These are phyloP conservation scores for Cryptocheilus praepositus DNA, from an alignment of 2,888 invertebrate species.

Conservation along the genomic window DNA sequence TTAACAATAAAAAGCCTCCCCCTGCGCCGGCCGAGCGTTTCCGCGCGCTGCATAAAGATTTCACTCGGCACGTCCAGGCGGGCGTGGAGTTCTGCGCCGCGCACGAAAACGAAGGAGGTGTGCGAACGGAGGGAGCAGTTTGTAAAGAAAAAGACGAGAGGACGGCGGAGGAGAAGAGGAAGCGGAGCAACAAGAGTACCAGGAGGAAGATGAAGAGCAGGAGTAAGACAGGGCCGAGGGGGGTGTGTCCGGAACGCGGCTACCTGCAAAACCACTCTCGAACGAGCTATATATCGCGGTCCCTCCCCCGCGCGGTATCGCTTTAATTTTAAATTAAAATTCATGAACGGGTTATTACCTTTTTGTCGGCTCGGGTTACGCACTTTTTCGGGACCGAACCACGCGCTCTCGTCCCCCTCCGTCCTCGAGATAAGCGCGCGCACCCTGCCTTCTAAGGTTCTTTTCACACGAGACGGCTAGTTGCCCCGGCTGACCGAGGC, in stretches of 20 bases:
- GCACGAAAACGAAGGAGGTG: not conserved
- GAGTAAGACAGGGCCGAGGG: constrained; percentile 47
- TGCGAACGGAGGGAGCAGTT: not conserved
- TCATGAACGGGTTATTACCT: constrained; percentile 66
- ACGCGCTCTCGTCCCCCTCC: constrained; percentile 29
- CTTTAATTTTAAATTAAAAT: constrained; percentile 70
- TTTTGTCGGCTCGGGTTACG: constrained; percentile 61
- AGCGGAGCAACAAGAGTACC: constrained; percentile 14
- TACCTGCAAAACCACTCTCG: constrained; percentile 65
- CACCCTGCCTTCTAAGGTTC: constrained; percentile 33
- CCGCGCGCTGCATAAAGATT: no score
- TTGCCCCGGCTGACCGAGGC: no score
- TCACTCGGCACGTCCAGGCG: no score
- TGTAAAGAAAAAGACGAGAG: constrained; percentile 34
- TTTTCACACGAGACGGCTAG: no score
- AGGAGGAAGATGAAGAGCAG: constrained; percentile 40
- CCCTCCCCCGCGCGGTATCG: constrained; percentile 65
- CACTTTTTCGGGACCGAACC: constrained; percentile 46
- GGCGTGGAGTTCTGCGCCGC: no score
- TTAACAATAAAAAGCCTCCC: no score
- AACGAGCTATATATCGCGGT: constrained; percentile 57
- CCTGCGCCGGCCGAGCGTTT: no score
- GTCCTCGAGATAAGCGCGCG: constrained; percentile 25
- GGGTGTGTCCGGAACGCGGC: constrained; percentile 61
- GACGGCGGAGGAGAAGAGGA: constrained; percentile 16